These are phyloP conservation scores for Galagoides demidoff DNA, from an alignment of 2,797 vertebrate genomes.

Conservation along the genomic window DNA sequence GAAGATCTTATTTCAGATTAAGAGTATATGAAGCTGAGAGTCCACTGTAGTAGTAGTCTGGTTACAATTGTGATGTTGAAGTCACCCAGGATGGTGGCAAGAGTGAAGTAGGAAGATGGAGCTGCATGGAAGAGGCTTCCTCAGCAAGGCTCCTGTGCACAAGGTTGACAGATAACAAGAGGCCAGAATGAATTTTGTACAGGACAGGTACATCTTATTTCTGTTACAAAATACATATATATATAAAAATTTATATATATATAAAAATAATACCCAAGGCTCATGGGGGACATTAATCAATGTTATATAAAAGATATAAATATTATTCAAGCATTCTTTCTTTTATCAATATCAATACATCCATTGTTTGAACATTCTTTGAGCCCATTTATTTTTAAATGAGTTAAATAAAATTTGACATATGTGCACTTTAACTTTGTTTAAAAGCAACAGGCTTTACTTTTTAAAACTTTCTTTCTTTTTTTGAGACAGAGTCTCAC, in stretches of 20 bases:
- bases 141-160: background rate
- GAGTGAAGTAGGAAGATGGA: background rate
- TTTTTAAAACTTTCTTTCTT: background rate
- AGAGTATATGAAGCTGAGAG: background rate
- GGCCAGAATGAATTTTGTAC: background rate
- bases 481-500: too few species aligned
- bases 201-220: background rate
- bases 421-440: background rate
- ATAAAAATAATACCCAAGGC: background rate
- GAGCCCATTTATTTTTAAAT: background rate
- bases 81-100: background rate
- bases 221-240: background rate
- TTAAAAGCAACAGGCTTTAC: background rate
- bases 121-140: accelerated
- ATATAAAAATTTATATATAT: too few species aligned
- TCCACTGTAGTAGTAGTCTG: background rate
- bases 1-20: background rate
- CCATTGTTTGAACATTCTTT: background rate
- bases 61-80: background rate
- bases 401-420: background rate
- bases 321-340: background rate
- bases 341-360: background rate
- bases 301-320: background rate
- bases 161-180: background rate
- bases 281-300: background rate